Evolutionary conservation across 2,113 vertebrate genomes (phyloP), one percentile per base, ranked within the genome.

Genomic region (Geothlypis trichas): DNA sequence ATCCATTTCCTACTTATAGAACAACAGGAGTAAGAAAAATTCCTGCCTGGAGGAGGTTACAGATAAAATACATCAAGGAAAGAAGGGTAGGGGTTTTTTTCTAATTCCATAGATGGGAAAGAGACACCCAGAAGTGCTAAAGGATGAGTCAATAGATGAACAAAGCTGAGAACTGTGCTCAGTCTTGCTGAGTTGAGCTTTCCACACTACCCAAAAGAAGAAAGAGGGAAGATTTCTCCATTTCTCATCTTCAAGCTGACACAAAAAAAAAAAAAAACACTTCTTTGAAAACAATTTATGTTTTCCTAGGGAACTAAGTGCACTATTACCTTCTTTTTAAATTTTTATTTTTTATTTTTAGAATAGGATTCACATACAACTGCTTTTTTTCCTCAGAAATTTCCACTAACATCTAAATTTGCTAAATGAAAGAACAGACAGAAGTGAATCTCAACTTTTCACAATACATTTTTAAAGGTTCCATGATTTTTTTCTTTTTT

Each of bases 271-370:
- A 28, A 23, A 37, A 35, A 35, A 7, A 0, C 10, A 39, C 3
- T 3, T 1, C 3, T 30, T 61, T 39, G 13, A 27, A 61, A 61
- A 51, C 28, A 61, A 10, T 3, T 1, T 1, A 5, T 15, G 2
- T 6, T 69, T 52, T 69, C 24, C 39, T 39, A 39, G 10, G 39
- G n/a, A 41, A 47, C 17, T 35, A 44, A 46, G 1, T n/a, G 18
- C 13, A 52, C 1, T 61, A 15, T 52, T 73, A 2, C 7, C 5
- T 9, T 13, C 4, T 11, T 27, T 9, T 65, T 5, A 6, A 18
- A 19, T 52, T 17, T 1, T 72, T 22, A 3, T 55, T 33, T 27
- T 44, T 37, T 15, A 9, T 20, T 42, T 58, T 73, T 18, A 88
- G 13, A 7, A 46, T 17, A 68, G 3, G 5, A n/a, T 16, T 52